These are phyloP conservation scores for Tipula unca DNA, from an alignment of 2,888 invertebrate species.

Conservation along the genomic window DNA sequence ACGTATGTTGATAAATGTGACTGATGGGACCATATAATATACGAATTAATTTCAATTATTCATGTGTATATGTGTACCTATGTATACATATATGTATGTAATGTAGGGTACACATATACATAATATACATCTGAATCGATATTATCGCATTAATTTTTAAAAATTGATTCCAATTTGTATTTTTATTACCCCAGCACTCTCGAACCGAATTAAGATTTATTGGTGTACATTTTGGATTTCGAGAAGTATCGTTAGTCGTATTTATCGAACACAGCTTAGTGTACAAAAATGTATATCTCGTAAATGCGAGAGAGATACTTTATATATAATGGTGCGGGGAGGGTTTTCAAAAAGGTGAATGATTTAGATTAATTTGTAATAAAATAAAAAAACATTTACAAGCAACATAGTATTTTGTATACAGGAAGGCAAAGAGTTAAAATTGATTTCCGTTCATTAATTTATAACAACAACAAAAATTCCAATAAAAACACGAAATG, in stretches of 20 bases:
- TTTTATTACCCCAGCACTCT: background rate
- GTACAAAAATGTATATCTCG: background rate
- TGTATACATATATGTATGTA: background rate
- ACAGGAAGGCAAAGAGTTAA: background rate
- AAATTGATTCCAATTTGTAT: background rate
- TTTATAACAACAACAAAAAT: background rate
- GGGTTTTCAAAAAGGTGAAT: background rate
- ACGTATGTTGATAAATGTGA: background rate
- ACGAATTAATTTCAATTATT: background rate
- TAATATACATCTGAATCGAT: background rate
- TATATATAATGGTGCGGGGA: background rate
- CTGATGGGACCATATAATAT: background rate
- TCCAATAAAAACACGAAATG: background rate
- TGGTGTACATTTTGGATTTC: background rate
- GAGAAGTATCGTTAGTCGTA: background rate
- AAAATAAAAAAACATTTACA: background rate
- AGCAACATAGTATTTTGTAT: background rate
- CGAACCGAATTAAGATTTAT: background rate
- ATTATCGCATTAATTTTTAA: background rate
- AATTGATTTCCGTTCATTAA: background rate
- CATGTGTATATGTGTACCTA: background rate
- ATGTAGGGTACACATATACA: background rate
- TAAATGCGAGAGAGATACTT: background rate
- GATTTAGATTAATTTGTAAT: background rate
- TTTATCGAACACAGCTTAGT: background rate